phyloP scores from a whole-genome alignment of 2,797 vertebrate species.

The Rhodeus uyekii region DNA sequence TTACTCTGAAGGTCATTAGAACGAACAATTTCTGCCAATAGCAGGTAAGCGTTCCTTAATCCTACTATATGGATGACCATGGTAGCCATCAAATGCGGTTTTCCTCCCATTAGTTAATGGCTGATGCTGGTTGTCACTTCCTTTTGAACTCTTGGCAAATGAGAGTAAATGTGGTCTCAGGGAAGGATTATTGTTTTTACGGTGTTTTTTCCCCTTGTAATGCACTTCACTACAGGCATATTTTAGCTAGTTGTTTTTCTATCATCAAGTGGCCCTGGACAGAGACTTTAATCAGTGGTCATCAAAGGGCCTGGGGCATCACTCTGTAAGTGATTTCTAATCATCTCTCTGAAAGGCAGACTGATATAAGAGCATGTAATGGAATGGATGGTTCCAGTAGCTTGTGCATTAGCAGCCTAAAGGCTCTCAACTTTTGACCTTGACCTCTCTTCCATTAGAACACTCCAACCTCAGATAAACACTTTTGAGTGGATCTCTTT shows the following conservation, averaged over 20 bases:
- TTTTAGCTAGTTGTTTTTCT: slow-evolving; percentile 27
- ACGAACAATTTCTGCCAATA: slow-evolving; percentile 71
- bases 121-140: slow-evolving; percentile 28
- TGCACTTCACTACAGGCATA: background rate
- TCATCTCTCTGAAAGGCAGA: slow-evolving; percentile 10
- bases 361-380: slow-evolving; percentile 19
- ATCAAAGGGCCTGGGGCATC: background rate
- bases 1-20: slow-evolving; percentile 65
- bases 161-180: background rate
- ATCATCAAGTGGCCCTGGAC: slow-evolving; percentile 1
- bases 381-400: background rate
- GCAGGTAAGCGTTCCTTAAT: slow-evolving; percentile 70
- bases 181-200: slow-evolving; percentile 16
- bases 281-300: slow-evolving; percentile 19
- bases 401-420: slow-evolving; percentile 12
- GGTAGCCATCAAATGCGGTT: slow-evolving; percentile 63
- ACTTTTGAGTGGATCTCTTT: background rate
- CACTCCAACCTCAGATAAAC: slow-evolving; percentile 1
- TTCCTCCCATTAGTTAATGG: slow-evolving; percentile 62
- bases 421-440: slow-evolving; percentile 9
- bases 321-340: slow-evolving; percentile 29
- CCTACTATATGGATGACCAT: slow-evolving; percentile 66
- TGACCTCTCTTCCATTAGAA: background rate
- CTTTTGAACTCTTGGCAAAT: slow-evolving; percentile 41
- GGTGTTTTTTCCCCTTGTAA: background rate